Evolutionary conservation across 2,113 vertebrate genomes (phyloP).

Genomic region (Rhizomys pruinosus): DNA sequence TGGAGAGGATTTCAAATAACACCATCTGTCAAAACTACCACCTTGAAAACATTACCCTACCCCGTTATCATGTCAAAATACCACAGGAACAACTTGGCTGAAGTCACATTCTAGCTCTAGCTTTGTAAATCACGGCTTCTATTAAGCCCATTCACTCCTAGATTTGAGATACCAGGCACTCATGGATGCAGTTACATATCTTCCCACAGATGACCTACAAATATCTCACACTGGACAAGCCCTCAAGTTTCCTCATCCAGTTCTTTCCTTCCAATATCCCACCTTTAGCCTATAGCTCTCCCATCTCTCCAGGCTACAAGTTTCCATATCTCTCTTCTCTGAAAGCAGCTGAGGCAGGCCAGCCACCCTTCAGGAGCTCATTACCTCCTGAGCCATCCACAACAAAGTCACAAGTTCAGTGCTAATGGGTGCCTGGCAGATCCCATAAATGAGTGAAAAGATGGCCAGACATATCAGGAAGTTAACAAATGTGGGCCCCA

Average conservation of each 20-base stretch:
- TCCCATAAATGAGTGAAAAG: background rate
- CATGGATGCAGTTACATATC: background rate
- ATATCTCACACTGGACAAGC: background rate
- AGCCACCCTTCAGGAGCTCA: background rate
- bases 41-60: background rate
- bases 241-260: background rate
- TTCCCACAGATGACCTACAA: background rate
- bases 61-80: slow-evolving; percentile 48
- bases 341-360: background rate
- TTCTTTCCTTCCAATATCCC: background rate
- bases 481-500: background rate
- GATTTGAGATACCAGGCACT: background rate
- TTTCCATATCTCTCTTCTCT: background rate
- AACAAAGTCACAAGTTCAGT: background rate
- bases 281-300: background rate
- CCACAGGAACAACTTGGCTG: slow-evolving; percentile 20
- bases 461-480: background rate
- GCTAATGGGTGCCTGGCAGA: background rate
- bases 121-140: background rate
- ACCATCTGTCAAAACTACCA: slow-evolving; percentile 54
- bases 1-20: slow-evolving; percentile 35
- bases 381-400: background rate
- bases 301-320: background rate
- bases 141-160: background rate
- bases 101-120: background rate